These are phyloP conservation scores for Ranitomeya imitator DNA, from an alignment of 2,113 vertebrate species.

Conservation along the genomic window DNA sequence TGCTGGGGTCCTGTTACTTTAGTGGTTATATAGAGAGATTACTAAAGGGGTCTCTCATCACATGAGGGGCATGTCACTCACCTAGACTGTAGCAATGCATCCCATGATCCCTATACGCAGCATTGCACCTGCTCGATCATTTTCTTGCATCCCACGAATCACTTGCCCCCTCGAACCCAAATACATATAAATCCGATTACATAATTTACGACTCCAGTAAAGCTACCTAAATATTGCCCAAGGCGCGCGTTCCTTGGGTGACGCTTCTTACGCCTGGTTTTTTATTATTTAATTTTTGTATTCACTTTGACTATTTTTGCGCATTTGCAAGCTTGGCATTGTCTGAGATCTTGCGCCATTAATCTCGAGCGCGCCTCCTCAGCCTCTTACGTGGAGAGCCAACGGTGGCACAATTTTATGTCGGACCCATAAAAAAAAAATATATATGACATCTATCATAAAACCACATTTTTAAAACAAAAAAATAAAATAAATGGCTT, in stretches of 20 bases:
- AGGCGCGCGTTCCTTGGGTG: not conserved
- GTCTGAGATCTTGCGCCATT: not conserved
- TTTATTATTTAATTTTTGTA: not conserved
- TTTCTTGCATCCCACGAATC: not conserved
- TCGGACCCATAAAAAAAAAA: slow-evolving; percentile 12
- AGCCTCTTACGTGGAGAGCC: slow-evolving; percentile 11
- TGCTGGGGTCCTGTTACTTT: too few relatives aligned
- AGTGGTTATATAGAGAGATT: too few relatives aligned
- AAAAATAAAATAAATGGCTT: slow-evolving; percentile 46
- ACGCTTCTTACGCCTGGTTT: not conserved
- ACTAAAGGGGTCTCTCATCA: too few relatives aligned
- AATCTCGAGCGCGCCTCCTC: not conserved
- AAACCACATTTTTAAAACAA: slow-evolving; percentile 41
- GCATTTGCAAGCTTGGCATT: slow-evolving; percentile 16
- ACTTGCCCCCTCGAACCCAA: not conserved
- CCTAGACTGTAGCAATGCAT: not conserved
- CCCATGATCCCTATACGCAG: not conserved
- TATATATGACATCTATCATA: slow-evolving; percentile 19
- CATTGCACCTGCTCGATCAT: not conserved
- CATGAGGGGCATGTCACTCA: not conserved
- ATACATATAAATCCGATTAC: not conserved
- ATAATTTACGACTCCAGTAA: not conserved
- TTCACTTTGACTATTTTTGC: not conserved
- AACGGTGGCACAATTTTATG: not conserved
- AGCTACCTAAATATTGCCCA: not conserved